phyloP scores from a whole-genome alignment of 1,140 invertebrate genomes.

The Samia ricini region DNA sequence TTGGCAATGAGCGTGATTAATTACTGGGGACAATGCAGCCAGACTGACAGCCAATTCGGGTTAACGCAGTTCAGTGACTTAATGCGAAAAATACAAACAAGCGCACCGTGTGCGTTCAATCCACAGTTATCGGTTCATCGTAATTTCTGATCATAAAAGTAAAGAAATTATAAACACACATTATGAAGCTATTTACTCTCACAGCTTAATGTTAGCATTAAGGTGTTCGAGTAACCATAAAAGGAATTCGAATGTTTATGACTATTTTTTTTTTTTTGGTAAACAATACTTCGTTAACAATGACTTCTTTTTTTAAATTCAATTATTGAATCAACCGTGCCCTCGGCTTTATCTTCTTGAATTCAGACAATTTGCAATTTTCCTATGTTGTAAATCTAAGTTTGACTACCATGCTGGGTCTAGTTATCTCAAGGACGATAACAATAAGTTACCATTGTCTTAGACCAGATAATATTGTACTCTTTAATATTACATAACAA shows the following conservation, averaged over 20 bases:
- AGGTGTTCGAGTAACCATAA: neutral
- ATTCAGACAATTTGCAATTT: no score
- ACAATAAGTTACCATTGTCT: neutral
- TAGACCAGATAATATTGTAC: neutral
- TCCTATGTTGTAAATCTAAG: no score
- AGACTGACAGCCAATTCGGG: constrained; percentile 63
- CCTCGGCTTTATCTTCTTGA: no score
- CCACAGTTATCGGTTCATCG: constrained; percentile 19
- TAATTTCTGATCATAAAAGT: neutral
- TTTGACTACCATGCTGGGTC: neutral
- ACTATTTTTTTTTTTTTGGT: no score
- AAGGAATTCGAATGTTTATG: no score
- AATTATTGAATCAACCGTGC: no score
- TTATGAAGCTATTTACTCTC: neutral
- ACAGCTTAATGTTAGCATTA: neutral
- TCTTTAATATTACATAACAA: no score
- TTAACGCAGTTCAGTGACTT: constrained; percentile 67
- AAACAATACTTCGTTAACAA: no score
- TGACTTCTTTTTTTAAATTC: no score
- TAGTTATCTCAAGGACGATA: neutral
- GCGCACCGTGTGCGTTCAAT: constrained; percentile 37
- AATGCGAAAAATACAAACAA: constrained; percentile 24
- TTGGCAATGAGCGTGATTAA: constrained; percentile 62
- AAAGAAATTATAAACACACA: neutral
- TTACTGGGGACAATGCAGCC: constrained; percentile 56